phyloP scores from a whole-genome alignment of 2,888 invertebrate genomes.

The Busseola fusca region DNA sequence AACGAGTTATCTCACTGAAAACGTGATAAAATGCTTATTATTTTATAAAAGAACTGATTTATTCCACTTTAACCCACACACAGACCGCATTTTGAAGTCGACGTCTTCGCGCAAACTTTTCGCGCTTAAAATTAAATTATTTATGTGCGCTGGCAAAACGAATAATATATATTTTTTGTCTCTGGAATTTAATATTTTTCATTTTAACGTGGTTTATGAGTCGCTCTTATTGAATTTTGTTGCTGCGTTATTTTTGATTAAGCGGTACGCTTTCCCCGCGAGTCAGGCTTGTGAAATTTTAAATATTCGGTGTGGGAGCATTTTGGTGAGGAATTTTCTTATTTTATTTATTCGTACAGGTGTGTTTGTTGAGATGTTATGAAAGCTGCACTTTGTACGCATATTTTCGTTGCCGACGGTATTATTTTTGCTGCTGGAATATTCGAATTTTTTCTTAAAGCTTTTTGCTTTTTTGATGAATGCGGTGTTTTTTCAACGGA shows the following conservation, averaged over 20 bases:
- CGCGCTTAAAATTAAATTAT: conserved; percentile 79
- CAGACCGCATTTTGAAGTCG: conserved; percentile 57
- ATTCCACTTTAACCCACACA: conserved; percentile 62
- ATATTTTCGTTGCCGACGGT: conserved; percentile 30
- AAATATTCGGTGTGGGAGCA: conserved; percentile 70
- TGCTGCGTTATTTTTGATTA: conserved; percentile 83
- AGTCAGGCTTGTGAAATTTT: conserved; percentile 71
- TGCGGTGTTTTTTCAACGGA: conserved; percentile 16
- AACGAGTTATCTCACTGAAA: conserved; percentile 42
- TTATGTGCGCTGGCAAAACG: conserved; percentile 72
- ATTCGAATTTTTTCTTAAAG: conserved; percentile 27
- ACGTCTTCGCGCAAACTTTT: conserved; percentile 64
- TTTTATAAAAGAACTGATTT: conserved; percentile 68
- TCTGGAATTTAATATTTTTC: conserved; percentile 86
- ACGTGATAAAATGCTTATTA: conserved; percentile 61
- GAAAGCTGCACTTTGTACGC: conserved; percentile 50
- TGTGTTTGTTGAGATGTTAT: conserved; percentile 59
- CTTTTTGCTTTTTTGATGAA: conserved; percentile 13
- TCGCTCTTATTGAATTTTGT: conserved; percentile 82
- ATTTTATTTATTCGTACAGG: conserved; percentile 64
- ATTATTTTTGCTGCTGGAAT: conserved; percentile 41
- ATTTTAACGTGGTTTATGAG: conserved; percentile 83
- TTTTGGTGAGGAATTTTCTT: conserved; percentile 63
- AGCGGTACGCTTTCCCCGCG: conserved; percentile 65
- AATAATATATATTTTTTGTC: conserved; percentile 80